Conservation (phyloP, 2,113 vertebrate genomes). For the Spizaetus ornatus region DNA sequence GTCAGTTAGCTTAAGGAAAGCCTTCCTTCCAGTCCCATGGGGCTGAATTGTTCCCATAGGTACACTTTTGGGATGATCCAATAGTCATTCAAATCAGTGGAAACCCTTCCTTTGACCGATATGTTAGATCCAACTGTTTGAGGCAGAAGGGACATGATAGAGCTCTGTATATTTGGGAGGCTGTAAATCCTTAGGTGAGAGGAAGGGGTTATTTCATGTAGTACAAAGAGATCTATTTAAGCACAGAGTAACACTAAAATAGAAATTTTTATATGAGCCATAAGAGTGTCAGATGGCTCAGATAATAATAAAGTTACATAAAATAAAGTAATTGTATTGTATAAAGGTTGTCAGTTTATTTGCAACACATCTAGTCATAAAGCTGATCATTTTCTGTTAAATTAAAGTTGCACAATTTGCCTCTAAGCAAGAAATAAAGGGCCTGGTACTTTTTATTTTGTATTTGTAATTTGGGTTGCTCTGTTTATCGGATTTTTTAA, state of each 20-base stretch:
- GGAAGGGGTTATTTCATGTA: background rate
- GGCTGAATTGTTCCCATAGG: background rate
- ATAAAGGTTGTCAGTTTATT: conserved; percentile 53
- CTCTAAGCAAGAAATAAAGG: conserved; percentile 40
- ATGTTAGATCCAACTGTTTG: background rate
- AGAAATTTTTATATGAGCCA: conserved; percentile 30
- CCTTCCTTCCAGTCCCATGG: background rate
- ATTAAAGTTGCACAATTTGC: conserved; percentile 38
- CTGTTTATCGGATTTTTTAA: conserved; percentile 19
- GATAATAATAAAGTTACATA: conserved; percentile 58
- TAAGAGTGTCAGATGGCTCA: conserved; percentile 55
- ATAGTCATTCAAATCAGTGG: background rate
- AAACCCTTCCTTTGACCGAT: background rate
- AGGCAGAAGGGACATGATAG: background rate
- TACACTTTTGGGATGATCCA: background rate
- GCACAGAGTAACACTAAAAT: background rate
- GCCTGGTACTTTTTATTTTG: background rate
- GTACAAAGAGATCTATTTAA: conserved; percentile 28
- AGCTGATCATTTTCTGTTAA: conserved; percentile 41
- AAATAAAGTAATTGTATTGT: conserved; percentile 40
- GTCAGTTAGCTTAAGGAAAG: background rate
- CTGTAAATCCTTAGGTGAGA: background rate
- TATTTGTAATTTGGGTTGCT: conserved; percentile 19
- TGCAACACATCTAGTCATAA: conserved; percentile 34
- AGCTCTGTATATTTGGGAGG: background rate